Percentiles rank a stretch among this genome's conserved stretches.
Evolutionary conservation across 2,888 invertebrate species (phyloP).

Genomic region (Rhamphomyia laevipes): DNA sequence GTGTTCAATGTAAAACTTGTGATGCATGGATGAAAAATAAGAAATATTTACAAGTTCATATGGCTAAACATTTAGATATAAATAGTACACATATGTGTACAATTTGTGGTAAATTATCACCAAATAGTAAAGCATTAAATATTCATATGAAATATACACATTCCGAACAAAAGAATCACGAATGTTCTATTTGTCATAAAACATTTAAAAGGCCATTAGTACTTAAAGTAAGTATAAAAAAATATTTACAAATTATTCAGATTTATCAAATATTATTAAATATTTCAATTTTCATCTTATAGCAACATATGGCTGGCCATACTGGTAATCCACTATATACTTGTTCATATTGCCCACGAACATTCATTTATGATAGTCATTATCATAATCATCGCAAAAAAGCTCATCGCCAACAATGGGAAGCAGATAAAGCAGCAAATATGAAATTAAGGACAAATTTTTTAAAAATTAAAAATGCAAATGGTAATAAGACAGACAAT

Average conservation of each 20-base stretch:
- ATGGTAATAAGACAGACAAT: too few species aligned
- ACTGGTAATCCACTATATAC: not conserved
- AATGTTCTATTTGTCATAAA: conserved; percentile 8
- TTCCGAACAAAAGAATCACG: not conserved
- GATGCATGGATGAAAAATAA: not conserved
- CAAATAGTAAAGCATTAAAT: conserved; percentile 7
- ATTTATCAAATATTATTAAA: not conserved
- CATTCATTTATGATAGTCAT: not conserved
- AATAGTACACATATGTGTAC: conserved; percentile 3
- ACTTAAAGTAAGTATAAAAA: too few species aligned
- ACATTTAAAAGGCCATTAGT: conserved; percentile 1
- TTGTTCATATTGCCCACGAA: not conserved
- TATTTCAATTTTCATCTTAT: not conserved
- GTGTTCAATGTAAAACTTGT: not conserved
- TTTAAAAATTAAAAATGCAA: too few species aligned
- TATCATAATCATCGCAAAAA: too few species aligned
- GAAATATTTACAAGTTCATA: conserved; percentile 1
- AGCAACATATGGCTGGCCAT: not conserved
- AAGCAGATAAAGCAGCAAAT: too few species aligned
- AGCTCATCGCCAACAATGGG: too few species aligned
- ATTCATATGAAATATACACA: conserved; percentile 8
- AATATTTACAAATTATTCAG: too few species aligned
- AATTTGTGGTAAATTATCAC: conserved; percentile 5
- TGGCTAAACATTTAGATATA: not conserved
- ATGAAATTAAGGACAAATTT: too few species aligned